Percentiles rank a stretch among this genome's conserved stretches.
phyloP scores from a whole-genome alignment of 2,113 vertebrate genomes.

The Chitala chitala region DNA sequence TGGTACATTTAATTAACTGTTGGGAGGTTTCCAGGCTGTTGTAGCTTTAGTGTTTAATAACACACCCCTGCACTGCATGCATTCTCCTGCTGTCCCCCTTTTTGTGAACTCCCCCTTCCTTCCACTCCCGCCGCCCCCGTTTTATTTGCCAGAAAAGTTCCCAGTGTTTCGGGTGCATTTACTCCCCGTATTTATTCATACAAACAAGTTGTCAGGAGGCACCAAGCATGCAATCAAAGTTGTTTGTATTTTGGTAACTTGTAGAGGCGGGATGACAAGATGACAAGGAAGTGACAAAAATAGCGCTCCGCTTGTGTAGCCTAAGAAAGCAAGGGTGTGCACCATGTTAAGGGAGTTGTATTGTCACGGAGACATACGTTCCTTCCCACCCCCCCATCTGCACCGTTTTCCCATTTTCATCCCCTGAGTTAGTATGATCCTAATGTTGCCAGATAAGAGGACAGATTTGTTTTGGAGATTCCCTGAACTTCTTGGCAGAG shows the following conservation, averaged over 20 bases:
- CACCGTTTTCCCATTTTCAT: background rate
- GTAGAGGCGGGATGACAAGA: background rate
- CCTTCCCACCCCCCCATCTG: background rate
- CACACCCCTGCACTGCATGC: too few relatives aligned
- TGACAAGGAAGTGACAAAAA: background rate
- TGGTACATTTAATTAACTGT: constrained; percentile 10
- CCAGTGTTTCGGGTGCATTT: background rate
- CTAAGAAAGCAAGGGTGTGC: background rate
- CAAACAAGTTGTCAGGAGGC: background rate
- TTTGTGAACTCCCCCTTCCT: background rate
- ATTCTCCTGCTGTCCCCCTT: too few relatives aligned
- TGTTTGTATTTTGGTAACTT: background rate
- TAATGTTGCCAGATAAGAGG: background rate
- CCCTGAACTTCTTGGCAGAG: background rate
- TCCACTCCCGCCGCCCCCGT: background rate
- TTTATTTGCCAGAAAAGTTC: background rate
- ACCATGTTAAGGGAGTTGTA: background rate
- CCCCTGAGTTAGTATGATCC: background rate
- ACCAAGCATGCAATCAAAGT: background rate
- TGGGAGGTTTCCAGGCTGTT: constrained; percentile 1
- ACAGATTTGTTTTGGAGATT: background rate
- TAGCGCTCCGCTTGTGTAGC: background rate
- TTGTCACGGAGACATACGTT: background rate
- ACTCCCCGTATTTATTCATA: background rate
- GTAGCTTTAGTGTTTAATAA: too few relatives aligned